Conservation (phyloP, 2,797 vertebrate genomes). For the Picus viridis region DNA sequence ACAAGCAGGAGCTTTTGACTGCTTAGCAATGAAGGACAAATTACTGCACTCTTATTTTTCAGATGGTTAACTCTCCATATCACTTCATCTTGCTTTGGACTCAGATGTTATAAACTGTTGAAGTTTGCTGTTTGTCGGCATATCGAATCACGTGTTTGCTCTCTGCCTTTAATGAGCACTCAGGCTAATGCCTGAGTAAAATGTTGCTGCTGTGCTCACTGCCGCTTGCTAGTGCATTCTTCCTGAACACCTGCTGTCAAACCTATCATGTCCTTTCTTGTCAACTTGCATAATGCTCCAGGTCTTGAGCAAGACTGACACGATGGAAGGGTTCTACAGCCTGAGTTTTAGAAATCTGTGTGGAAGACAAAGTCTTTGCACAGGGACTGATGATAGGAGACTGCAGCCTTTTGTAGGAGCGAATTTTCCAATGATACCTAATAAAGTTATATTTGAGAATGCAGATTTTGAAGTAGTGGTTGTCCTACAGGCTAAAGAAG, state of each 20-base stretch:
- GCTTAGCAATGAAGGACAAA: background rate
- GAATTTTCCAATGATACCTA: background rate
- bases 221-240: constrained; percentile 50
- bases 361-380: background rate
- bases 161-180: constrained; percentile 12
- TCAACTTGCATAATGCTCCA: constrained; percentile 66
- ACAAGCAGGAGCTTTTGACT: background rate
- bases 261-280: constrained; percentile 75
- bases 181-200: constrained; percentile 34
- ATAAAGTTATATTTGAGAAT: background rate
- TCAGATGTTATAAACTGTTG: background rate
- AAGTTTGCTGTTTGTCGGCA: background rate
- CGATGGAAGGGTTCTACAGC: constrained; percentile 29
- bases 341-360: constrained; percentile 38
- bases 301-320: constrained; percentile 71
- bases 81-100: background rate
- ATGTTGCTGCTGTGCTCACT: background rate
- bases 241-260: constrained; percentile 74
- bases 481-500: background rate
- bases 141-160: background rate
- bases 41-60: background rate
- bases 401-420: background rate
- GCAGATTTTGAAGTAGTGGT: background rate
- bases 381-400: background rate
- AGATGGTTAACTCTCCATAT: background rate